A percentile compares a stretch with the other conserved stretches of the same genome.
Evolutionary conservation across 2,113 vertebrate genomes (phyloP).

Genomic region (Ageneiosus marmoratus): DNA sequence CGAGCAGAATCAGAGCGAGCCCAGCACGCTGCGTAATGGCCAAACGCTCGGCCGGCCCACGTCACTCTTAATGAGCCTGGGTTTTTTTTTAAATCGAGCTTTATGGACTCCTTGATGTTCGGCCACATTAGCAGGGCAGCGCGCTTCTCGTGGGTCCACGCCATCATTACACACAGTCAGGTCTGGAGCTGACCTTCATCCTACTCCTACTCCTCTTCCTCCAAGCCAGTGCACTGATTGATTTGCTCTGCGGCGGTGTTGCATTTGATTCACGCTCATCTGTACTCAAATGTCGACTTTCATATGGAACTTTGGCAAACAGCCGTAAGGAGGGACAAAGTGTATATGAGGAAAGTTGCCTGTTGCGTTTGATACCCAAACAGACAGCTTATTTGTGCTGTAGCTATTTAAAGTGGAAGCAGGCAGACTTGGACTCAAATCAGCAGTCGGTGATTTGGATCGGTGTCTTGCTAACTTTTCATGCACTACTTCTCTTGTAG

Average conservation of each 20-base stretch:
- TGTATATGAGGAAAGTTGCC: neutral
- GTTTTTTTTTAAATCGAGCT: constrained; percentile 62
- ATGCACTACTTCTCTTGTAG: constrained; percentile 60
- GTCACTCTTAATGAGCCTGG: constrained; percentile 61
- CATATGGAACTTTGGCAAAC: constrained; percentile 2
- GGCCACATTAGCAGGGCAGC: constrained; percentile 61
- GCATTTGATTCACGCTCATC: constrained; percentile 50
- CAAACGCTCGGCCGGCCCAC: constrained; percentile 51
- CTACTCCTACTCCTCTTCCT: constrained; percentile 48
- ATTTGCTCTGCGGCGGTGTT: constrained; percentile 29
- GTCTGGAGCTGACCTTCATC: constrained; percentile 36
- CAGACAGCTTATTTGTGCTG: neutral
- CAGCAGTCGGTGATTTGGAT: neutral
- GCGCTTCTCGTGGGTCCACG: constrained; percentile 26
- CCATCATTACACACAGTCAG: constrained; percentile 56
- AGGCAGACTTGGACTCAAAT: neutral
- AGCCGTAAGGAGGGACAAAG: neutral
- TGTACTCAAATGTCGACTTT: neutral
- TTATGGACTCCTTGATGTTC: constrained; percentile 67
- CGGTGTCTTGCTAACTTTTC: neutral
- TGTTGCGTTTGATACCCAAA: neutral
- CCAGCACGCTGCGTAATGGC: constrained; percentile 42
- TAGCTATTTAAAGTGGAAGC: too few relatives aligned
- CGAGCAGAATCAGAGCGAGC: constrained; percentile 48
- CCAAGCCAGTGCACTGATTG: constrained; percentile 31